Evolutionary conservation across 2,113 vertebrate species (phyloP).

Genomic region (Laterallus jamaicensis): DNA sequence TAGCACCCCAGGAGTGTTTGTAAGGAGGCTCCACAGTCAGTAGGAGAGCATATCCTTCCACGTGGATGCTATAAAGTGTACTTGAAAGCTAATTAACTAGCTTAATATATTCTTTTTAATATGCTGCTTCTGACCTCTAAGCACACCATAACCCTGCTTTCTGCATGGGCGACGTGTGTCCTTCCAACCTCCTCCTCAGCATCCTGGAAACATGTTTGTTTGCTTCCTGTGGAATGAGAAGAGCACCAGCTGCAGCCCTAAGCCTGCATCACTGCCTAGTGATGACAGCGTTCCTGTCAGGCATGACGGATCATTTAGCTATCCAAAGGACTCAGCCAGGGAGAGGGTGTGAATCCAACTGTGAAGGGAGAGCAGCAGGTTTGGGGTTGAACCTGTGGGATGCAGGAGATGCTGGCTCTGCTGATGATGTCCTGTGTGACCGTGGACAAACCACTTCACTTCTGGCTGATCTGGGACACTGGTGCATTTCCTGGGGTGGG

Average conservation of each 20-base stretch:
- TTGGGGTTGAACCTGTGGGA: background rate
- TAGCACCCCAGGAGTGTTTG: background rate
- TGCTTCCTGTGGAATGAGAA: background rate
- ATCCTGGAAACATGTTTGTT: background rate
- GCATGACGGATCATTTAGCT: background rate
- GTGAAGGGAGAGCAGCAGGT: background rate
- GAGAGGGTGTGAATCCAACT: background rate
- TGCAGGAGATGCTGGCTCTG: background rate
- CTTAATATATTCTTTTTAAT: background rate
- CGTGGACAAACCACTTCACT: background rate
- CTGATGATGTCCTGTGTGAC: background rate
- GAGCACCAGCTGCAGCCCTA: background rate
- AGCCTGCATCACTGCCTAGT: background rate
- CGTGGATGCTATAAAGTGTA: too few relatives aligned
- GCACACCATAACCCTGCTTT: accelerated
- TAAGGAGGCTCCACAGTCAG: background rate
- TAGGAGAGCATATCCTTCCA: background rate
- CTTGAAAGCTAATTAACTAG: background rate
- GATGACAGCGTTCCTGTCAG: background rate
- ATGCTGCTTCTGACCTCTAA: background rate
- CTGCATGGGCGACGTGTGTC: background rate
- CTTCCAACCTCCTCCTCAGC: background rate
- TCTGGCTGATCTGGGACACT: background rate
- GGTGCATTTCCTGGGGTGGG: background rate
- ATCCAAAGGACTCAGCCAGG: background rate